Base-by-base conservation (phyloP, 2,113 vertebrate genomes). In the Aramus guarauna region DNA sequence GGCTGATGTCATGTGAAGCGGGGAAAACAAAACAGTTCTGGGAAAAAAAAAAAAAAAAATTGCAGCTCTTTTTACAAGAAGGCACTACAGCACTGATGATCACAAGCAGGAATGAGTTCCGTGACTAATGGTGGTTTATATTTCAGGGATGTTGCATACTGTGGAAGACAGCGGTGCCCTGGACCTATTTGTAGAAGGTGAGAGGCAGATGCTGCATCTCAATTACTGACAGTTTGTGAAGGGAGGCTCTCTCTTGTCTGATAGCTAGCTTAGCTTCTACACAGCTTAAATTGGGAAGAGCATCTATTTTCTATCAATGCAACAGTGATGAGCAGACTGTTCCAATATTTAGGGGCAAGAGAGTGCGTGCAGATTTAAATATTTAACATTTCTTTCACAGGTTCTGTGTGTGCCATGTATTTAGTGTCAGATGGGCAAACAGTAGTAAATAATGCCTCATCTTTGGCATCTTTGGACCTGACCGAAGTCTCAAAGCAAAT, bases 131-230 rank as follows among this genome's bases (percentile, higher is more conserved):
- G 23, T 68, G 19, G 18, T 94, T 96, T 93, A 9, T 84, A 45
- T 97, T 97, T 59, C 52, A 99, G 99, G 97, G 68, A 97, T 99
- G 96, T 97, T 99, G 95, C 97, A 98, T 79, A 98, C 72, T 26
- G 89, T 97, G 86, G 98, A 99, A 97, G 98, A 99, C 78, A 95
- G 95, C 23, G 67, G 96, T 59, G 87, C 98, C 67, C 94, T 98
- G 96, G 98, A 99, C 37, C 98, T 99, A 4, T 97, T 97, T 16
- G 95, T 97, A 82, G 98, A 99, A 98, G 99, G 99, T 99, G 95
- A 98, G 98, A 69, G 30, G 48, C 58, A 86, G 67, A 39, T 83
- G 30, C 37, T 60, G 34, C 22, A 19, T 83, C 52, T 66, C 15
- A 59, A 2, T 62, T 62, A 37, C 56, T 81, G 59, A 8, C 29